Conservation (phyloP, 1,140 invertebrate species). For the Dinoponera quadriceps region DNA sequence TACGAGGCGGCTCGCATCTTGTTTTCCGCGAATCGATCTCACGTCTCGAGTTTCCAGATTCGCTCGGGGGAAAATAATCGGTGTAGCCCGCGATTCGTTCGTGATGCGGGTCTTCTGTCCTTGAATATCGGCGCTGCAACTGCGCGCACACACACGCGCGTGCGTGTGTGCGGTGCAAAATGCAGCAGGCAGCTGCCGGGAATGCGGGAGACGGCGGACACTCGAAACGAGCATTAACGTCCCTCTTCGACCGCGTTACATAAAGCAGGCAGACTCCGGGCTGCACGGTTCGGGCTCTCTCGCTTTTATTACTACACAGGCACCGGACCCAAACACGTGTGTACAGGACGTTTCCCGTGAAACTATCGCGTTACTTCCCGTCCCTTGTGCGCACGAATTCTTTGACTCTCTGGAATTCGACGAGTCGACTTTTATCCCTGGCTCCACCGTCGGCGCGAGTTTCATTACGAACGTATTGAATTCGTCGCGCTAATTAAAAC, state of each 20-base stretch:
- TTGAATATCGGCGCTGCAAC: slow-evolving; percentile 56
- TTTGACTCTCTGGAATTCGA: not conserved
- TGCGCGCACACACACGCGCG: not conserved
- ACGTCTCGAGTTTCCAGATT: too few species aligned
- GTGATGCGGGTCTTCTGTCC: slow-evolving; percentile 67
- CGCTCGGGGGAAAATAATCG: slow-evolving; percentile 42
- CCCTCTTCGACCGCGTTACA: slow-evolving; percentile 69
- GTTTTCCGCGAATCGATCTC: slow-evolving; percentile 2
- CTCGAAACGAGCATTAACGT: slow-evolving; percentile 73
- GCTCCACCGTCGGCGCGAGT: not conserved
- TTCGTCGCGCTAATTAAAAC: slow-evolving; percentile 28
- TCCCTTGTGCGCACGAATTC: not conserved
- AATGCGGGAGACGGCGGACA: slow-evolving; percentile 75
- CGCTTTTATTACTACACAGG: slow-evolving; percentile 29
- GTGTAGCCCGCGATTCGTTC: slow-evolving; percentile 27
- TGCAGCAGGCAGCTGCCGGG: slow-evolving; percentile 71
- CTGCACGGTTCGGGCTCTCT: not conserved
- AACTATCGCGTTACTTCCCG: slow-evolving; percentile 16
- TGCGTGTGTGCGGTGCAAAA: slow-evolving; percentile 40
- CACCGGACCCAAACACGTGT: slow-evolving; percentile 22
- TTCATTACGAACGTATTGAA: slow-evolving; percentile 17
- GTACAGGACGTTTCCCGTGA: not conserved
- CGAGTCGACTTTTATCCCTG: not conserved
- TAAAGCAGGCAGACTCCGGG: slow-evolving; percentile 69
- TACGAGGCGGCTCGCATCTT: not conserved